Base-by-base conservation (phyloP, 1,140 invertebrate species). In the Diachasma alloeum region DNA sequence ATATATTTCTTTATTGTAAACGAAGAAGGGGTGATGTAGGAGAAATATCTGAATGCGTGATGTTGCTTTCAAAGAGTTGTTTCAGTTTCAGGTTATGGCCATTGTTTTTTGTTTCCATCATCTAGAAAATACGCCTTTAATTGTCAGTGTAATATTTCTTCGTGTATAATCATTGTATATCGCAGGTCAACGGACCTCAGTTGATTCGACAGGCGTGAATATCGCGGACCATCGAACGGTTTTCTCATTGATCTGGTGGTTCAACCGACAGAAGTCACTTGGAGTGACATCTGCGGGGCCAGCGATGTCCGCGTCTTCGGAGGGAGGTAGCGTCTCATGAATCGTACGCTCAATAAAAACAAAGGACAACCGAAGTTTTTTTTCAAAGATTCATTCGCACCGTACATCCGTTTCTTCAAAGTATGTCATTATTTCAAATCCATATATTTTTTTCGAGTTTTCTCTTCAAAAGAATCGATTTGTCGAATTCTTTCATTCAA, bases 341-440 rank as follows among this genome's bases (percentile, higher is more conserved):
- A 63, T 53, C 53, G 70, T 77, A 77, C 69, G 59, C 59, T 26
- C 44, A 69, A 82, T 77, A 81, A 81, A 87, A 83, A 80, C 83
- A 84, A 85, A 75, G 70, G 85, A 83, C 81, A 84, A 86, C 83
- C 85, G 83, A 88, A 89, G 84, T 83, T 87, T 83, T 80, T 84
- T 53, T 53, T 53, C 81, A 85, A 87, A 88, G 83, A 86, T 89
- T 88, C 88, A 89, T 89, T 90, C 87, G 86, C 86, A 90, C 87
- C 87, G 86, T 88, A 88, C 86, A 88, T 89, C 83, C 87, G 87
- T 88, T 78, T 76, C 70, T 75, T 74, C 56, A 70, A 79, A 53
- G 48, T 69, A 37, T 79, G 46, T 70, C 67, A 73, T 68, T 72
- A 42, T 69, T 70, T 72, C 63, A 63, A n/a, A 66, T 74, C n/a